These are phyloP conservation scores for Chionoecetes opilio DNA, from an alignment of 1,140 invertebrate genomes.

Conservation along the genomic window DNA sequence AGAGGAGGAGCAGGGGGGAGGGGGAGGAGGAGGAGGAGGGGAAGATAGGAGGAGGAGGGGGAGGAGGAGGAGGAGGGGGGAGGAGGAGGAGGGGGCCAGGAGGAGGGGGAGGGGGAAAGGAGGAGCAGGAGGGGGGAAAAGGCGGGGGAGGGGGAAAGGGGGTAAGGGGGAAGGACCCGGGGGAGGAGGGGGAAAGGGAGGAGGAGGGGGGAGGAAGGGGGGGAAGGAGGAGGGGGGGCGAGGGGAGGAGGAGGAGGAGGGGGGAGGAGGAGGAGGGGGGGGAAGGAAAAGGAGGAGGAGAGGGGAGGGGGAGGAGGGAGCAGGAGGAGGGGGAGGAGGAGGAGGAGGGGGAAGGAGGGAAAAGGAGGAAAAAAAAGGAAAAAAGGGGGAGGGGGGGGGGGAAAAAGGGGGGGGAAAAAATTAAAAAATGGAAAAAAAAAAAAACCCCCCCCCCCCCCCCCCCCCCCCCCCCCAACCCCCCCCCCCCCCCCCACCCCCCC, in stretches of 20 bases:
- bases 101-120: background rate
- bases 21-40: background rate
- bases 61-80: background rate
- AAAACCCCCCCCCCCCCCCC: no score
- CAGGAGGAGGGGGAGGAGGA: no score
- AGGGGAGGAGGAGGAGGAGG: background rate
- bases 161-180: background rate
- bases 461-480: no score
- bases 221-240: background rate
- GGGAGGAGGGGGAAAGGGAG: background rate
- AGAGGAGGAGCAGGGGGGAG: background rate
- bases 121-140: background rate
- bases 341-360: no score
- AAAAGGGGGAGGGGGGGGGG: no score
- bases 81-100: background rate
- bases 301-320: no score
- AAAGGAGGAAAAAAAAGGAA: no score
- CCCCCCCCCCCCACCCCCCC: no score
- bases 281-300: no score
- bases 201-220: background rate
- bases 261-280: background rate
- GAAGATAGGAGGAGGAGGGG: background rate
- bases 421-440: no score
- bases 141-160: background rate
- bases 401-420: no score